Percentiles rank a stretch among this genome's conserved stretches.
Conservation (phyloP, 2,113 vertebrate genomes). For the Cyphomyrus discorhynchus region DNA sequence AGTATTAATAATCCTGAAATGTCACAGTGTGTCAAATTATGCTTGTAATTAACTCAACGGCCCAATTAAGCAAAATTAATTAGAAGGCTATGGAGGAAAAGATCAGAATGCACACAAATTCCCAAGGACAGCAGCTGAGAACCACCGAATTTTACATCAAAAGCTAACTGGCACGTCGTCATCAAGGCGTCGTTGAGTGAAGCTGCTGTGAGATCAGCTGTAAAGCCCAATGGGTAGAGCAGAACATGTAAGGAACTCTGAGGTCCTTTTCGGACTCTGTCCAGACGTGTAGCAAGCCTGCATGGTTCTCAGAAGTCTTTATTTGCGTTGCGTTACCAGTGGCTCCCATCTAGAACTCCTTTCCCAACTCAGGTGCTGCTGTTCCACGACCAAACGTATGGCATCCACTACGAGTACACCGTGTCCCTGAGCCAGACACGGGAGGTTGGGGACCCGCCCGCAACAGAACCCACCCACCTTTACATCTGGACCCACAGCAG, state of each 20-base stretch:
- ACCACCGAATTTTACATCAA: neutral
- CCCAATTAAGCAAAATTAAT: slow-evolving; percentile 8
- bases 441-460: slow-evolving; percentile 59
- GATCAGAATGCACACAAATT: neutral
- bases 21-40: slow-evolving; percentile 4
- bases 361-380: slow-evolving; percentile 71
- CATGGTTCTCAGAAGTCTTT: neutral
- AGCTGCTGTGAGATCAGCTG: neutral
- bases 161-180: neutral
- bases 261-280: neutral
- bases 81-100: neutral
- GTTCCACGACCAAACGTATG: slow-evolving; percentile 92
- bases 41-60: neutral
- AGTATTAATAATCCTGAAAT: neutral
- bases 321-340: neutral
- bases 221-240: neutral
- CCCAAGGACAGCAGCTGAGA: neutral
- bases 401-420: slow-evolving; percentile 95
- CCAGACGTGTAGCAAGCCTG: neutral
- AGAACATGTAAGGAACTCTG: neutral
- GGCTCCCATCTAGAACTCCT: neutral
- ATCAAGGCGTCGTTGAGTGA: neutral
- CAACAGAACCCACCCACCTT: slow-evolving; percentile 69
- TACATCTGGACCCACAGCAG: slow-evolving; percentile 94
- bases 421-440: slow-evolving; percentile 76